phyloP scores from a whole-genome alignment of 2,888 invertebrate genomes.

The Pristionchus japonicus region DNA sequence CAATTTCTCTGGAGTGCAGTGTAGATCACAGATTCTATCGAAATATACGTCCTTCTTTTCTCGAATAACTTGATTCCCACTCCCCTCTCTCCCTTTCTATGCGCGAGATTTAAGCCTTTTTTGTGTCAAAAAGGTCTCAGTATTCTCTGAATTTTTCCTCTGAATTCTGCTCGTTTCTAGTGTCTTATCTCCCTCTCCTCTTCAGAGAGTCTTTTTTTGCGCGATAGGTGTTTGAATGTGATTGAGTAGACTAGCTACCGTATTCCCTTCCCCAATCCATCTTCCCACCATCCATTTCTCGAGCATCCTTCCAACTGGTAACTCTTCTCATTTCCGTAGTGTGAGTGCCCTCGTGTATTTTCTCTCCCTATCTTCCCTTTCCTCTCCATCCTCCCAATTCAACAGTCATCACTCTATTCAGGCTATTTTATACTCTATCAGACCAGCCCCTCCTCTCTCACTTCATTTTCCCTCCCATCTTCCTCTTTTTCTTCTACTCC shows the following conservation, averaged over 20 bases:
- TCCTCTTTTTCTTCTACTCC: neutral
- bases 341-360: conserved; percentile 22
- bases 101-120: conserved; percentile 2
- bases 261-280: neutral
- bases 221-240: neutral
- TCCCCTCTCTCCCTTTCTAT: neutral
- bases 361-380: conserved; percentile 2
- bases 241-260: neutral
- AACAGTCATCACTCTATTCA: conserved; percentile 35
- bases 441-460: neutral
- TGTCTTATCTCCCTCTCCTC: neutral
- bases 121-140: conserved; percentile 28
- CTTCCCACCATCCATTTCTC: neutral
- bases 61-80: neutral
- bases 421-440: conserved; percentile 16
- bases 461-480: neutral
- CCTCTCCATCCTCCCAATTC: conserved; percentile 3
- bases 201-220: neutral
- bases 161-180: neutral
- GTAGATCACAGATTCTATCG: neutral
- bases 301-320: neutral
- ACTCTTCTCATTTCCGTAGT: conserved; percentile 34
- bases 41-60: neutral
- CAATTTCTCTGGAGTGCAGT: neutral
- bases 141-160: conserved; percentile 16